Base-by-base conservation (phyloP, 2,113 vertebrate genomes). In the Lepus europaeus region DNA sequence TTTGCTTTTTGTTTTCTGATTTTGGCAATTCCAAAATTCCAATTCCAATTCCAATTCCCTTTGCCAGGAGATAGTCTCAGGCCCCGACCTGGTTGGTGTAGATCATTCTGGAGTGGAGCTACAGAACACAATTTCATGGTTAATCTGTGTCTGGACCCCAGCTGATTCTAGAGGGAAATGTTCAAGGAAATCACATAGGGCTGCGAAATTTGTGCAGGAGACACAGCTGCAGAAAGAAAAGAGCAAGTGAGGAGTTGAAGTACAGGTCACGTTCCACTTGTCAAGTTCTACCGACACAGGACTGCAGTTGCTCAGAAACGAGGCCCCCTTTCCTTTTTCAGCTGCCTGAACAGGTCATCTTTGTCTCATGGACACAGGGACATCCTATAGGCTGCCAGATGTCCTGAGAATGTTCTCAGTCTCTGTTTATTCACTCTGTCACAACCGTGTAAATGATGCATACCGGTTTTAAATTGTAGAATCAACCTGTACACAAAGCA, bases 401-500 rank as follows among this genome's bases (percentile, higher is more conserved):
- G 45, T 81, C 59, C 49, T 88, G 45, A 6, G 8, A 82, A 59
- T 27, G 68, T 82, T 82, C 61, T 68, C 17, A 31, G 19, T 90
- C 33, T 88, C 59, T 74, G 45, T 59, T 82, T 45, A 81, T 74
- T 81, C 56, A 81, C 45, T 87, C 13, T 53, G 59, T 74, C 77
- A 70, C 16, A 33, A n/a, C 73, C 64, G 81, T 33, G n/a, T 74
- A 64, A 87, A 80, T 17, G 29, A 56, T 66, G 45, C 73, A 68
- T 53, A 73, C 25, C 73, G n/a, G 17, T 82, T 88, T 64, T 87
- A 9, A 81, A n/a, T 66, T 82, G 87, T 81, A 66, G n/a, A 82
- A 81, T 81, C 59, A 93, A 56, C n/a, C 68, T 39, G n/a, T 88
- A 66, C 39, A 74, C 77, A 88, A 89, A 69, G 36, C 27, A 36